Conservation (phyloP, 2,797 vertebrate genomes). For the Merluccius polli region DNA sequence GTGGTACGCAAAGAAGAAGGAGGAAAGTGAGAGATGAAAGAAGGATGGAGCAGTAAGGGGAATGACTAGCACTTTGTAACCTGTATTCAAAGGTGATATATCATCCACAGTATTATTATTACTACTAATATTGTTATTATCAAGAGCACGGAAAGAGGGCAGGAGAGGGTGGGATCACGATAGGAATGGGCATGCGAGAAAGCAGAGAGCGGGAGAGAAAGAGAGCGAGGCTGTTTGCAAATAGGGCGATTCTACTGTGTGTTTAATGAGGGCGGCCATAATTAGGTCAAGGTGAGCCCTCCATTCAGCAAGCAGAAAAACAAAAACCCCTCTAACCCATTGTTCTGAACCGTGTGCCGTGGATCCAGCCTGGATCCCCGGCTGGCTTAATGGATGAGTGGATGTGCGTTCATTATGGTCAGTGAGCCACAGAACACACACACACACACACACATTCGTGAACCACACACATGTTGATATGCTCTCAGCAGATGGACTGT, state of each 20-base stretch:
- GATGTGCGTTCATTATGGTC: not conserved
- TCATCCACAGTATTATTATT: not conserved
- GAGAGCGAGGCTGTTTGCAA: conserved; percentile 32
- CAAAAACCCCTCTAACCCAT: conserved; percentile 18
- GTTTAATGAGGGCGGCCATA: conserved; percentile 33
- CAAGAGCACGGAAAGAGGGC: not conserved
- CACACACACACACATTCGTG: too few relatives aligned
- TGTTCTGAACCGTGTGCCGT: conserved; percentile 5
- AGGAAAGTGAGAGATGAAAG: too few relatives aligned
- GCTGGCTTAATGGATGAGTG: not conserved
- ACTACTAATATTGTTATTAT: not conserved
- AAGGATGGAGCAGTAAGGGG: too few relatives aligned
- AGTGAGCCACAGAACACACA: not conserved
- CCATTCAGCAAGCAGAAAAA: conserved; percentile 32
- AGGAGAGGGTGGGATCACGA: not conserved
- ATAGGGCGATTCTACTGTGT: conserved; percentile 38
- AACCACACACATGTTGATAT: too few relatives aligned
- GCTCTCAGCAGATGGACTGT: too few relatives aligned
- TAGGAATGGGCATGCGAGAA: not conserved
- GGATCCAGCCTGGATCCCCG: conserved; percentile 23
- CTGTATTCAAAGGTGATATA: not conserved
- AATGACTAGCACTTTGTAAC: not conserved
- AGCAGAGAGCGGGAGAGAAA: not conserved
- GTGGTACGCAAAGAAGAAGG: too few relatives aligned
- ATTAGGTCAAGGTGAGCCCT: conserved; percentile 52